A percentile compares a stretch with the other conserved stretches of the same genome.
Evolutionary conservation across 2,113 vertebrate species (phyloP).

Genomic region (Corapipo altera): DNA sequence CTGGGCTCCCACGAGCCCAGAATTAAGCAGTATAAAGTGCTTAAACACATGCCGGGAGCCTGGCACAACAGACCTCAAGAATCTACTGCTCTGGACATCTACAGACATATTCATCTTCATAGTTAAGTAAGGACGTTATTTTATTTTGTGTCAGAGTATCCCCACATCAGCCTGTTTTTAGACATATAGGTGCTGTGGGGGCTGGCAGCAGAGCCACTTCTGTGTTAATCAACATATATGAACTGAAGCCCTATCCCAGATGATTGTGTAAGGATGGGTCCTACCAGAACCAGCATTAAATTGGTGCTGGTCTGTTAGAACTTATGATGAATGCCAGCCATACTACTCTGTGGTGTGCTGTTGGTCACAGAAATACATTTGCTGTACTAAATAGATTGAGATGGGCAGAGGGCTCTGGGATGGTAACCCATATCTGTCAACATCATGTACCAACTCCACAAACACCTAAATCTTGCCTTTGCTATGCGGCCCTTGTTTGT

Average conservation of each 20-base stretch:
- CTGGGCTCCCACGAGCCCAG: neutral
- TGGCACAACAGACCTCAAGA: neutral
- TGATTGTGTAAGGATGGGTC: neutral
- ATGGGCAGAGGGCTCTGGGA: neutral
- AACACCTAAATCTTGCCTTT: neutral
- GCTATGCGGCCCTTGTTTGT: rapidly evolving
- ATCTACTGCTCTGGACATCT: neutral
- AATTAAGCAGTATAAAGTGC: neutral
- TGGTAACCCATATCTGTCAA: neutral
- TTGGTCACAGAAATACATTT: neutral
- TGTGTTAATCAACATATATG: neutral
- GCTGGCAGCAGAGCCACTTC: neutral
- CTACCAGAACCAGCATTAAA: neutral
- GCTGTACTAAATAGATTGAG: neutral
- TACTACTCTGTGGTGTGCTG: neutral
- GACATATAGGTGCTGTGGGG: neutral
- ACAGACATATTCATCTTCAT: neutral
- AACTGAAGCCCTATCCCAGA: neutral
- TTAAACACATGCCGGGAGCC: neutral
- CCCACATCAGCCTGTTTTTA: neutral
- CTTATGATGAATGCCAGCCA: neutral
- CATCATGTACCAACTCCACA: neutral
- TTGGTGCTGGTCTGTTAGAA: neutral
- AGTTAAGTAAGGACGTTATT: neutral
- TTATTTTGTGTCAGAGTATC: neutral